Evolutionary conservation across 2,113 vertebrate species (phyloP).

Genomic region (Benitochromis conjunctus): DNA sequence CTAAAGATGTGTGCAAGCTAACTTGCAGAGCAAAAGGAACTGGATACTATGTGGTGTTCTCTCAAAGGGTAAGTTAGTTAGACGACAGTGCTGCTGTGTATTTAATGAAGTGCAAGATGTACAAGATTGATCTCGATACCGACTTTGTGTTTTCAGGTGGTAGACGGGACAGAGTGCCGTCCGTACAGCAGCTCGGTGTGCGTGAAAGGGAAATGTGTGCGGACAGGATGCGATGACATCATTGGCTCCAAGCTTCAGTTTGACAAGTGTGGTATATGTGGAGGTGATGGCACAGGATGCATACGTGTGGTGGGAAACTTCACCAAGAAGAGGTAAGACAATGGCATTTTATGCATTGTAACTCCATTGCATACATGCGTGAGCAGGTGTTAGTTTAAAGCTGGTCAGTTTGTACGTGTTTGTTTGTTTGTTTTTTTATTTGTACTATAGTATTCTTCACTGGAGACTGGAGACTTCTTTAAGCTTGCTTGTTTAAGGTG

Average conservation of each 20-base stretch:
- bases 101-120: not conserved
- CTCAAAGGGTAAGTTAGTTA: conserved; percentile 84
- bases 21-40: conserved; percentile 97
- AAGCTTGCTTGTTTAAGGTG: not conserved
- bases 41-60: conserved; percentile 96
- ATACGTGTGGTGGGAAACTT: conserved; percentile 89
- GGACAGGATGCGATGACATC: conserved; percentile 93
- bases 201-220: conserved; percentile 89
- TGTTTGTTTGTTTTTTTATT: too few species aligned
- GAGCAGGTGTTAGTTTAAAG: not conserved
- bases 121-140: not conserved
- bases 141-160: conserved; percentile 74
- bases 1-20: conserved; percentile 91
- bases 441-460: not conserved
- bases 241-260: conserved; percentile 96
- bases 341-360: not conserved
- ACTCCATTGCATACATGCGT: not conserved
- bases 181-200: conserved; percentile 93
- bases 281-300: conserved; percentile 91
- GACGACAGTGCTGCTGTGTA: too few species aligned
- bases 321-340: conserved; percentile 88
- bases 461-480: too few species aligned
- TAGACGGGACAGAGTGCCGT: conserved; percentile 90
- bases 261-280: conserved; percentile 93
- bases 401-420: not conserved